These are phyloP conservation scores for Tenrec ecaudatus DNA, from an alignment of 2,113 vertebrate genomes.

Conservation along the genomic window DNA sequence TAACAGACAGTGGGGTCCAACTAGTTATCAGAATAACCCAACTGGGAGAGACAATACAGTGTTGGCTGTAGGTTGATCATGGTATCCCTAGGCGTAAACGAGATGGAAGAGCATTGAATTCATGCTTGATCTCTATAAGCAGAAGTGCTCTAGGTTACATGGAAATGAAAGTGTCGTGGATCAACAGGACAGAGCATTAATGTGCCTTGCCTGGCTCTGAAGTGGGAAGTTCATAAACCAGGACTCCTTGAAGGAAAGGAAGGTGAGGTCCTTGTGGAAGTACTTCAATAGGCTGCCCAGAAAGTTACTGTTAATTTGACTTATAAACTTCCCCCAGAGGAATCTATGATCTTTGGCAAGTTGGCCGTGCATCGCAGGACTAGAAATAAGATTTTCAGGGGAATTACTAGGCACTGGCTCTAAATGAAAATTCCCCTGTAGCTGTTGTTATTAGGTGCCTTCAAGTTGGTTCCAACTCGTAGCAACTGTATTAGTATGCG, in stretches of 20 bases:
- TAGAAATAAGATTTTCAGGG: background rate
- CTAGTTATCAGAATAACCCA: background rate
- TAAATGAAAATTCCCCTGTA: background rate
- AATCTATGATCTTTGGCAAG: background rate
- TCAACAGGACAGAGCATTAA: background rate
- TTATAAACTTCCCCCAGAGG: background rate
- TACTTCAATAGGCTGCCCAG: background rate
- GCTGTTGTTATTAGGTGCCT: too few relatives aligned
- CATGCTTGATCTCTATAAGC: background rate
- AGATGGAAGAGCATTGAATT: background rate
- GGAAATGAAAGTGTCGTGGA: background rate
- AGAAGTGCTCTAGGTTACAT: background rate
- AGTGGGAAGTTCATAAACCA: too few relatives aligned
- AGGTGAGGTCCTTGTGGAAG: background rate
- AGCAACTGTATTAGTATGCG: too few relatives aligned
- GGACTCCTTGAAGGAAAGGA: background rate
- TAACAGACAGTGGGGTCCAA: background rate
- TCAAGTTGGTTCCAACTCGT: too few relatives aligned
- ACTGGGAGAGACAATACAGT: background rate
- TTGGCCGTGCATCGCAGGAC: background rate
- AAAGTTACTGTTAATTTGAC: background rate
- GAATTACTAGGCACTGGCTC: background rate
- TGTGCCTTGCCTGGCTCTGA: background rate
- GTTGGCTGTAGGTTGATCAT: background rate
- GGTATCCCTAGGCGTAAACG: background rate